Evolutionary conservation across 1,140 invertebrate species (phyloP), one percentile per base, ranked within the genome.

Genomic region (Leptonema lineaticorne): DNA sequence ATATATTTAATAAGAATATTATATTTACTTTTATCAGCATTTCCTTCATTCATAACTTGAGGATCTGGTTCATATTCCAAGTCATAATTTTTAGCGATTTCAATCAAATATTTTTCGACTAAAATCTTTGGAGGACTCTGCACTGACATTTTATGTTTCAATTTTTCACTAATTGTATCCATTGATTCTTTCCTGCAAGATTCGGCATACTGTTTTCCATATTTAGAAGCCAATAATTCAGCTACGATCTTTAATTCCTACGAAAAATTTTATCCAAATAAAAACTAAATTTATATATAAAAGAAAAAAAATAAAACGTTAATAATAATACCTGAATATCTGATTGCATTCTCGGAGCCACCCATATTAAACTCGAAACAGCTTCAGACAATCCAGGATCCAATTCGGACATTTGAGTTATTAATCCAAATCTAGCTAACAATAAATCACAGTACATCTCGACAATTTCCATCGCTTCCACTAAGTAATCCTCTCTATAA

Each of bases 371-470:
- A 74, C 90, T 97, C 2, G 95, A 96, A 72, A 99, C 94, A 3
- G 97, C 92, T 83, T 99, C 97, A 27, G 94, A 90, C 26, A 99
- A 82, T 3, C 96, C 96, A 69, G 95, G 93, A 78, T 99, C 97
- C 3, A 99, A 76, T 69, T 93, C 93, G 88, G 98, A 98, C 90
- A 97, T 96, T 82, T 98, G 96, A 72, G 97, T 93, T 57, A 99
- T 90, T 0, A 99, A 83, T 14, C 97, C 98, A 84, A 99, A 99
- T 77, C 97, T 86, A 1, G 97, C 96, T 16, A 99, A 81, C n/a
- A 99, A 79, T 20, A 99, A 81, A 84, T 99, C 98, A 83, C 97
- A 99, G 78, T 97, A 99, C 95, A 99, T 99, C 85, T 99, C 98
- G 1, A 99, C 86, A 50, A 99, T 85, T 86, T 99, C 98, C 92